A percentile compares a stretch with the other conserved stretches of the same genome.
Conservation (phyloP, 2,888 invertebrate genomes). For the Glomeris marginata region DNA sequence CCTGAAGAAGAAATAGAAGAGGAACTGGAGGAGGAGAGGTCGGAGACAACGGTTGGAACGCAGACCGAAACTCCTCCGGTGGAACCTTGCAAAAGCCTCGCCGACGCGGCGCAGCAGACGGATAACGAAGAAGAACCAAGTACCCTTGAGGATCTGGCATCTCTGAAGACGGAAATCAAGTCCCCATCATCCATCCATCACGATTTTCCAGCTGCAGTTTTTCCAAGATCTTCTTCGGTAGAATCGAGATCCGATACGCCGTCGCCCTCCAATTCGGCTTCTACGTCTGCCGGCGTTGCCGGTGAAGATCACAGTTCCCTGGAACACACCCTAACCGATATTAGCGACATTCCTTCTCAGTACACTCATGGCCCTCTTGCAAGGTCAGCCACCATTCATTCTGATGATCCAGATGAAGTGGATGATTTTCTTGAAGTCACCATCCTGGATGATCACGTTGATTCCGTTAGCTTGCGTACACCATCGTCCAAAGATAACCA, state of each 20-base stretch:
- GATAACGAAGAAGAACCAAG: slow-evolving; percentile 8
- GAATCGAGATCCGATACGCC: too few species aligned
- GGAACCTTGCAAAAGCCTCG: background rate
- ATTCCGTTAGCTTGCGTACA: background rate
- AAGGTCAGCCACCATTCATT: background rate
- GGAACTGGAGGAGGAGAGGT: background rate
- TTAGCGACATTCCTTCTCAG: slow-evolving; percentile 12
- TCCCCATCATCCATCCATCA: too few species aligned
- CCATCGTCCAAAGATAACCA: background rate
- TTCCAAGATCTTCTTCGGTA: too few species aligned
- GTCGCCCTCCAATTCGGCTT: too few species aligned
- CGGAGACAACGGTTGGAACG: too few species aligned
- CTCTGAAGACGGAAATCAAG: background rate
- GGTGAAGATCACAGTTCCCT: too few species aligned
- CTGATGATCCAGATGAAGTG: background rate
- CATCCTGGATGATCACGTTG: background rate
- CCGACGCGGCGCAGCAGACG: slow-evolving; percentile 4
- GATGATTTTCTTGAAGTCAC: slow-evolving; percentile 8
- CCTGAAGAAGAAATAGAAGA: background rate
- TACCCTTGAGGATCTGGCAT: slow-evolving; percentile 11
- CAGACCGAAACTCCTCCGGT: background rate
- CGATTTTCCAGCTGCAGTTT: too few species aligned
- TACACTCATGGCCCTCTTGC: background rate
- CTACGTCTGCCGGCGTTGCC: too few species aligned
- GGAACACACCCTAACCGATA: slow-evolving; percentile 11